phyloP scores from a whole-genome alignment of 2,888 invertebrate species.

The Parthenolecanium corni region DNA sequence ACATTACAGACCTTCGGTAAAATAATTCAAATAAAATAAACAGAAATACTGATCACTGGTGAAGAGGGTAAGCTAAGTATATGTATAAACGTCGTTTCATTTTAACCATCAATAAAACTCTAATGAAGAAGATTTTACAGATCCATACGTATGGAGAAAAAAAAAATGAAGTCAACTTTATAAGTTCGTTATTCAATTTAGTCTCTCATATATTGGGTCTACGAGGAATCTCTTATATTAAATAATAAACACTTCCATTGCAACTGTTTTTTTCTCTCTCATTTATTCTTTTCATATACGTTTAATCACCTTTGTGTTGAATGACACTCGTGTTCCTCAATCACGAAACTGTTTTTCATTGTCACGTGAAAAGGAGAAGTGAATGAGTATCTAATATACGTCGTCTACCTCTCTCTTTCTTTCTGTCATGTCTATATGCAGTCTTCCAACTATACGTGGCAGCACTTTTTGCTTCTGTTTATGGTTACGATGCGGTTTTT shows the following conservation, averaged over 20 bases:
- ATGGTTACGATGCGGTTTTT: conserved; percentile 1
- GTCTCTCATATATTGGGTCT: background rate
- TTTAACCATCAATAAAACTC: too few relatives aligned
- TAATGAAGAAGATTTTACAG: too few relatives aligned
- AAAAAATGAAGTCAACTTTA: background rate
- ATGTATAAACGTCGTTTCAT: too few relatives aligned
- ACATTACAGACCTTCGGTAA: too few relatives aligned
- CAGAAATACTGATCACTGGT: too few relatives aligned
- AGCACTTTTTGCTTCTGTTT: conserved; percentile 9
- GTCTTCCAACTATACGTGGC: too few relatives aligned
- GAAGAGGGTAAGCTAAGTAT: too few relatives aligned
- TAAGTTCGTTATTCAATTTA: background rate
- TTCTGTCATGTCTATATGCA: too few relatives aligned
- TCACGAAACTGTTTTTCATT: conserved; percentile 2
- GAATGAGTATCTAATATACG: background rate
- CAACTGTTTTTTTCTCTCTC: background rate
- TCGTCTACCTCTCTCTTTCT: too few relatives aligned
- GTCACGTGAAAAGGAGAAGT: background rate
- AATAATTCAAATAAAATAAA: too few relatives aligned
- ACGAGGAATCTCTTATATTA: background rate
- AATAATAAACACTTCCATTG: background rate
- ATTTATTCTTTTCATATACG: background rate
- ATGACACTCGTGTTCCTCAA: conserved; percentile 3
- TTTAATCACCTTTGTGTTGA: conserved; percentile 14
- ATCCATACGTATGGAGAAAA: background rate